Conservation (phyloP, 2,888 invertebrate genomes). For the Plebejus melissa region DNA sequence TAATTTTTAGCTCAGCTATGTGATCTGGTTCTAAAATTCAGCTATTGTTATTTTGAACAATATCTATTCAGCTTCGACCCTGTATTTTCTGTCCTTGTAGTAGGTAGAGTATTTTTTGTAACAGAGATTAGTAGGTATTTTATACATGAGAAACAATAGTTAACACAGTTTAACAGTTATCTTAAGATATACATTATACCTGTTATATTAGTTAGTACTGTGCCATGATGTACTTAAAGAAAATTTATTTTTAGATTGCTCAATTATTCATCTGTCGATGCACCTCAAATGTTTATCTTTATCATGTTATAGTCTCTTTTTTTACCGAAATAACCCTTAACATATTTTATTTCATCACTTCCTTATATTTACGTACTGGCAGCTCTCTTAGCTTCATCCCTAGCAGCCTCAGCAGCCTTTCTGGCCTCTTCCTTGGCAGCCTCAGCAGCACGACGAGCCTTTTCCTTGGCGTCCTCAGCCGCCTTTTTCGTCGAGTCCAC, state of each 20-base stretch:
- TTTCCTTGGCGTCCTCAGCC: constrained; percentile 68
- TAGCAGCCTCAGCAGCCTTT: constrained; percentile 58
- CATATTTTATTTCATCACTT: too few relatives aligned
- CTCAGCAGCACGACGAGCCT: constrained; percentile 61
- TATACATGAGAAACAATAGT: too few relatives aligned
- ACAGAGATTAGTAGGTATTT: too few relatives aligned
- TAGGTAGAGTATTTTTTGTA: neutral
- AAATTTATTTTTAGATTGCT: neutral
- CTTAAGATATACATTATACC: too few relatives aligned
- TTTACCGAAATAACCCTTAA: too few relatives aligned
- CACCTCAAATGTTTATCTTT: too few relatives aligned
- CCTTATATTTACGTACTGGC: constrained; percentile 53
- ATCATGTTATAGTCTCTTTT: too few relatives aligned
- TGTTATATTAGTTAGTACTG: neutral
- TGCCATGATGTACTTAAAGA: neutral
- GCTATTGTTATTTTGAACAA: neutral
- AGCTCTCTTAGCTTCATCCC: constrained; percentile 63
- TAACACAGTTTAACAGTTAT: too few relatives aligned
- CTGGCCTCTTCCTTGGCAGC: constrained; percentile 62
- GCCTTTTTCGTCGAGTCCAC: constrained; percentile 70
- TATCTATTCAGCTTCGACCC: neutral
- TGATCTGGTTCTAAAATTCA: neutral
- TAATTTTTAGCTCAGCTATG: neutral
- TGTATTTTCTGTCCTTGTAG: neutral
- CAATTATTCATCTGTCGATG: too few relatives aligned